phyloP scores from a whole-genome alignment of 2,797 vertebrate genomes.

The Tachyglossus aculeatus region DNA sequence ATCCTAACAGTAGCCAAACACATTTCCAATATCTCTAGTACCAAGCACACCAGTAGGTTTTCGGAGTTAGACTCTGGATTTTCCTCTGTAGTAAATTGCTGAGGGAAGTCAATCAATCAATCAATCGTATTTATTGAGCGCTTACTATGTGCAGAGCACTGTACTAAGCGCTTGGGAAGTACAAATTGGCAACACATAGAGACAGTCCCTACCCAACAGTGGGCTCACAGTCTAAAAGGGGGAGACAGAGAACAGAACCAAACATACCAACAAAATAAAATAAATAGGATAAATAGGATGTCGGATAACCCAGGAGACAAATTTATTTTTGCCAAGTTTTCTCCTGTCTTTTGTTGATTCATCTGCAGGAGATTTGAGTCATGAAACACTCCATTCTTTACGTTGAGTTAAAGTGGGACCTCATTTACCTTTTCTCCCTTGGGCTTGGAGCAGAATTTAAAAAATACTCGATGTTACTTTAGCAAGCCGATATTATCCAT shows the following conservation, averaged over 20 bases:
- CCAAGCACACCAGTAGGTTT: constrained; percentile 60
- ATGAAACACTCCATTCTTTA: constrained; percentile 63
- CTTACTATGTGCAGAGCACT: too few relatives aligned
- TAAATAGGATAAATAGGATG: too few relatives aligned
- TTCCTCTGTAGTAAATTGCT: constrained; percentile 57
- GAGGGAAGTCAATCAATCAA: constrained; percentile 58
- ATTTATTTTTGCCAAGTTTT: constrained; percentile 62
- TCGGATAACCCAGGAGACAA: constrained; percentile 67
- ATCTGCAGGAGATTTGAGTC: constrained; percentile 66
- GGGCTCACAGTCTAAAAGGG: too few relatives aligned
- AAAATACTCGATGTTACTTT: constrained; percentile 60
- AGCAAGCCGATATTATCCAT: constrained; percentile 42
- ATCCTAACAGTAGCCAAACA: constrained; percentile 63
- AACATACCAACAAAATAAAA: too few relatives aligned
- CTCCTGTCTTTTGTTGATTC: constrained; percentile 73
- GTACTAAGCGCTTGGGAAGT: too few relatives aligned
- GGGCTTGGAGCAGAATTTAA: constrained; percentile 59
- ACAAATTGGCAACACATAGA: too few relatives aligned
- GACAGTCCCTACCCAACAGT: too few relatives aligned
- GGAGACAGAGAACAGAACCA: too few relatives aligned
- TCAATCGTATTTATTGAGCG: too few relatives aligned
- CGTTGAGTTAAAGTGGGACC: constrained; percentile 58
- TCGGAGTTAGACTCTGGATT: constrained; percentile 70
- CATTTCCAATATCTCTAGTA: constrained; percentile 61
- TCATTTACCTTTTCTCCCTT: constrained; percentile 62